phyloP scores from a whole-genome alignment of 1,140 invertebrate genomes.

The Drosophila paulistorum region DNA sequence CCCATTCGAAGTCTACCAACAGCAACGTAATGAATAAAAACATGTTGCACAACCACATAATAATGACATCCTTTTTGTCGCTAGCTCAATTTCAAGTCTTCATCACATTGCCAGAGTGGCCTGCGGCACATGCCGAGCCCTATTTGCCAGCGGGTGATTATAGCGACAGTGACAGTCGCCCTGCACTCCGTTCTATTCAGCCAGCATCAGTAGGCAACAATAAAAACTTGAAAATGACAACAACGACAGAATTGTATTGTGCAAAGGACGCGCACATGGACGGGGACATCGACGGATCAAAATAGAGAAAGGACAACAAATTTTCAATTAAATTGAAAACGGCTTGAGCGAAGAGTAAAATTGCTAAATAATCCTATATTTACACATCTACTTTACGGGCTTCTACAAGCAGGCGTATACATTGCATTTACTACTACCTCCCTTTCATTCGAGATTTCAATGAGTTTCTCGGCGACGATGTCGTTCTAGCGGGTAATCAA shows the following conservation, averaged over 20 bases:
- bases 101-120: conserved; percentile 12
- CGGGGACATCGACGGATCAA: conserved; percentile 27
- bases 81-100: conserved; percentile 36
- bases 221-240: conserved; percentile 70
- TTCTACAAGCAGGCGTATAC: conserved; percentile 21
- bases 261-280: conserved; percentile 14
- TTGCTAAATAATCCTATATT: conserved; percentile 61
- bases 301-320: conserved; percentile 55
- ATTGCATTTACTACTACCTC: conserved; percentile 10
- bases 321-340: conserved; percentile 63
- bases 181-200: conserved; percentile 30
- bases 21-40: conserved; percentile 65
- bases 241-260: conserved; percentile 51
- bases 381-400: conserved; percentile 48
- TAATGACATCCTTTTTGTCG: conserved; percentile 76
- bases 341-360: conserved; percentile 37
- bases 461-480: conserved; percentile 2
- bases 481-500: conserved; percentile 24
- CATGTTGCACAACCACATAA: conserved; percentile 77
- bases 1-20: conserved; percentile 46
- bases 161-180: conserved; percentile 31
- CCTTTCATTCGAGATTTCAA: conserved; percentile 21
- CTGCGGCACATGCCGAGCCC: conserved; percentile 25
- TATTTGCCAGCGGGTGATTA: conserved; percentile 54
- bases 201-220: conserved; percentile 45